Evolutionary conservation across 2,113 vertebrate species (phyloP).

Genomic region (Silurus asotus): DNA sequence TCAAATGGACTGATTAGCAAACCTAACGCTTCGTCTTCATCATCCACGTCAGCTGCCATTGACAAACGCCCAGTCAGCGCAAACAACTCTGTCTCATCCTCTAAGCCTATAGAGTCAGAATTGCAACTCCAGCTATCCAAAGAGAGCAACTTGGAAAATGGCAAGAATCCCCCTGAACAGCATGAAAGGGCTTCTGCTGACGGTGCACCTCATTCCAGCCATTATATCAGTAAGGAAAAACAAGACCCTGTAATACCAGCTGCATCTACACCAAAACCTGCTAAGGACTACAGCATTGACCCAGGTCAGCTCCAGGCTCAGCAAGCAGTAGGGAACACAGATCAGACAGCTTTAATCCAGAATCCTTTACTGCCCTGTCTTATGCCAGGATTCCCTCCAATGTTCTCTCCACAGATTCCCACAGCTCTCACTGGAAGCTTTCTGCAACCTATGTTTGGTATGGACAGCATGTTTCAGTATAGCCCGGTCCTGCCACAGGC

Average conservation of each 20-base stretch:
- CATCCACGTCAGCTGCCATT: slow-evolving; percentile 64
- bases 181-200: slow-evolving; percentile 69
- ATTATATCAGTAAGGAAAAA: slow-evolving; percentile 77
- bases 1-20: slow-evolving; percentile 86
- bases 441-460: slow-evolving; percentile 88
- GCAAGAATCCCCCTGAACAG: slow-evolving; percentile 79
- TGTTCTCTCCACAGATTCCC: slow-evolving; percentile 84
- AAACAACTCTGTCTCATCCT: slow-evolving; percentile 57
- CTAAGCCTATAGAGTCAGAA: slow-evolving; percentile 43
- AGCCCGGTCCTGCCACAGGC: slow-evolving; percentile 85
- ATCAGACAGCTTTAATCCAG: slow-evolving; percentile 79
- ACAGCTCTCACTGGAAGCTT: slow-evolving; percentile 82
- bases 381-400: slow-evolving; percentile 84
- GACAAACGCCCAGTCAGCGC: slow-evolving; percentile 59
- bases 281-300: slow-evolving; percentile 82
- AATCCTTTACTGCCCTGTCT: slow-evolving; percentile 87
- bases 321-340: slow-evolving; percentile 80
- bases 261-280: slow-evolving; percentile 70
- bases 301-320: slow-evolving; percentile 82
- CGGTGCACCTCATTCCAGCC: slow-evolving; percentile 62
- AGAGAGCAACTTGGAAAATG: slow-evolving; percentile 66
- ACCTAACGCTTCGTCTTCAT: slow-evolving; percentile 68
- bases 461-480: slow-evolving; percentile 87
- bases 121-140: slow-evolving; percentile 52
- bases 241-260: slow-evolving; percentile 71